phyloP scores from a whole-genome alignment of 2,113 vertebrate genomes.

The Sporophila hypoxantha region DNA sequence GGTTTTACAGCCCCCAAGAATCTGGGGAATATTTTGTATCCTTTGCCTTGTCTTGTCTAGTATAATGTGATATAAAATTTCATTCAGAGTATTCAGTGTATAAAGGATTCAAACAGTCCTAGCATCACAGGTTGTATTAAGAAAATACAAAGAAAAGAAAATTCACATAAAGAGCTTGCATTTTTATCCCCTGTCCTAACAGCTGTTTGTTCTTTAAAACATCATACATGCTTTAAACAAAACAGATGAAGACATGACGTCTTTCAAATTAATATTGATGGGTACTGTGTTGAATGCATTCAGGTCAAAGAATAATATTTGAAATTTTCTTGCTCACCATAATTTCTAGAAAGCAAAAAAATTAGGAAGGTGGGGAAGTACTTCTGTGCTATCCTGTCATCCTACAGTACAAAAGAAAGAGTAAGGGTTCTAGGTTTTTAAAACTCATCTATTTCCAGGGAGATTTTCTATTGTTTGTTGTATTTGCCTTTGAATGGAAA shows the following conservation, averaged over 20 bases:
- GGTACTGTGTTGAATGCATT: not conserved
- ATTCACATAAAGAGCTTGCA: not conserved
- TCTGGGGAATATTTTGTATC: not conserved
- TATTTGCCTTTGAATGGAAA: not conserved
- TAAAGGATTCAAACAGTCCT: not conserved
- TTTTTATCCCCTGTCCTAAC: not conserved
- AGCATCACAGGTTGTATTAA: not conserved
- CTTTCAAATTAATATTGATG: not conserved
- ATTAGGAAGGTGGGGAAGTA: not conserved
- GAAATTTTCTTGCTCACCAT: not conserved
- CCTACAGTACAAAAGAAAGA: not conserved
- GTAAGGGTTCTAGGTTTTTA: rapidly evolving
- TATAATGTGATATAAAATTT: not conserved
- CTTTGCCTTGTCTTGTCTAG: not conserved
- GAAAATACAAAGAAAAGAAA: not conserved
- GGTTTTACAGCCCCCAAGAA: not conserved
- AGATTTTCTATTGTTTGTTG: not conserved
- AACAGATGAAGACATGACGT: not conserved
- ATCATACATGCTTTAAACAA: not conserved
- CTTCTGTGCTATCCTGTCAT: not conserved
- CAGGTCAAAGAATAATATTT: not conserved
- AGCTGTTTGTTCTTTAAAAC: not conserved
- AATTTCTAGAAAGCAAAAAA: not conserved
- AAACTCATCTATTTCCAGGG: not conserved
- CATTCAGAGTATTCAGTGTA: not conserved